Conservation (phyloP, 2,888 invertebrate genomes). For the Marasmarcha lunaedactyla region DNA sequence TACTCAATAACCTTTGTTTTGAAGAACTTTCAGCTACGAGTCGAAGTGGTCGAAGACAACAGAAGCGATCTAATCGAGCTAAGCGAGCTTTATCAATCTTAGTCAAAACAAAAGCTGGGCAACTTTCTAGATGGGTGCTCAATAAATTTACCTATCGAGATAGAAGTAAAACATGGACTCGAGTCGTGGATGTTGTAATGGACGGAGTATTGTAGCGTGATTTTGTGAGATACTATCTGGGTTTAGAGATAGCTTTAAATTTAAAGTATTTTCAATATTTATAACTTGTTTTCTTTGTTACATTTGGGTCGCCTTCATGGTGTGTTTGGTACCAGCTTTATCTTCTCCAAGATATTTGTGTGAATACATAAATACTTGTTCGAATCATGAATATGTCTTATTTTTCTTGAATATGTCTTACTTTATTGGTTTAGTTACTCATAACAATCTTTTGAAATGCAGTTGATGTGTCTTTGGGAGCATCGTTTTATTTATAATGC, state of each 20-base stretch:
- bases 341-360: too few species aligned
- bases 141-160: constrained; percentile 46
- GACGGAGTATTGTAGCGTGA: background rate
- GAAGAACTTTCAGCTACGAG: background rate
- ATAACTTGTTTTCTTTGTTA: too few species aligned
- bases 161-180: constrained; percentile 9
- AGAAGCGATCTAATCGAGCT: constrained; percentile 24
- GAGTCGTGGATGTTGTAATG: background rate
- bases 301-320: too few species aligned
- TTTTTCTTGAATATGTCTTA: too few species aligned
- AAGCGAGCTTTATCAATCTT: constrained; percentile 26
- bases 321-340: too few species aligned
- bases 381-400: too few species aligned
- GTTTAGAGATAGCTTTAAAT: background rate
- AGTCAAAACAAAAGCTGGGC: constrained; percentile 33
- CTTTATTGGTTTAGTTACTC: too few species aligned
- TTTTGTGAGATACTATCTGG: background rate
- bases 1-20: background rate
- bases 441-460: too few species aligned
- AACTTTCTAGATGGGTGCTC: constrained; percentile 31
- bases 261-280: too few species aligned
- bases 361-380: too few species aligned
- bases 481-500: too few species aligned
- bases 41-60: constrained; percentile 10
- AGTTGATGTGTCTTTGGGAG: too few species aligned